Evolutionary conservation across 2,113 vertebrate species (phyloP).

Genomic region (Toxostoma redivivum): DNA sequence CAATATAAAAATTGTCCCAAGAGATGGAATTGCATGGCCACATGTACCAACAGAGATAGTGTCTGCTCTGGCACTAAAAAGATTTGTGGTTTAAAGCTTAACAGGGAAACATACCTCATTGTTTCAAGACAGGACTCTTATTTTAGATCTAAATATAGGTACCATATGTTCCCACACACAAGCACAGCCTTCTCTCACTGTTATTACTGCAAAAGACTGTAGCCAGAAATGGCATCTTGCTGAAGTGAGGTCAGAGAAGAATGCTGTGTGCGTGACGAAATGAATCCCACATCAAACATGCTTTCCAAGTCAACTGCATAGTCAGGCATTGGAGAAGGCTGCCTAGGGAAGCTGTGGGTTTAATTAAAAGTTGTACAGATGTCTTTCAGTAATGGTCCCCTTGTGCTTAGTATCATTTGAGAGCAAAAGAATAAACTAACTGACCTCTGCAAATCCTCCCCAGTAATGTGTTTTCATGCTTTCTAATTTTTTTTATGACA

Average conservation of each 20-base stretch:
- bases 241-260: constrained; percentile 6
- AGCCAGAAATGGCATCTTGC: constrained; percentile 5
- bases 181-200: neutral
- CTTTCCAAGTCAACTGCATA: neutral
- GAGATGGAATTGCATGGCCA: neutral
- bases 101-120: neutral
- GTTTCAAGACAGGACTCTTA: constrained; percentile 18
- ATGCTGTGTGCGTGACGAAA: neutral
- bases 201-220: constrained; percentile 19
- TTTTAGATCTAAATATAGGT: constrained; percentile 38
- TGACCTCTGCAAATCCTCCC: neutral
- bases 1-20: neutral
- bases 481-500: neutral
- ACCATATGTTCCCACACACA: neutral
- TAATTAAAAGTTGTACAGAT: neutral
- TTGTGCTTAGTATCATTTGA: neutral
- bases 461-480: neutral
- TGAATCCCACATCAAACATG: constrained; percentile 29
- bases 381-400: neutral
- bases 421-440: neutral
- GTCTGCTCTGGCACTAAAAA: neutral
- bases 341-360: neutral
- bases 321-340: neutral
- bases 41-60: neutral
- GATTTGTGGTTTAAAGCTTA: neutral